Evolutionary conservation across 92 coral and sea anemone species (phyloP), one percentile per base, ranked within the genome.

Genomic region (Porites cylindrica): DNA sequence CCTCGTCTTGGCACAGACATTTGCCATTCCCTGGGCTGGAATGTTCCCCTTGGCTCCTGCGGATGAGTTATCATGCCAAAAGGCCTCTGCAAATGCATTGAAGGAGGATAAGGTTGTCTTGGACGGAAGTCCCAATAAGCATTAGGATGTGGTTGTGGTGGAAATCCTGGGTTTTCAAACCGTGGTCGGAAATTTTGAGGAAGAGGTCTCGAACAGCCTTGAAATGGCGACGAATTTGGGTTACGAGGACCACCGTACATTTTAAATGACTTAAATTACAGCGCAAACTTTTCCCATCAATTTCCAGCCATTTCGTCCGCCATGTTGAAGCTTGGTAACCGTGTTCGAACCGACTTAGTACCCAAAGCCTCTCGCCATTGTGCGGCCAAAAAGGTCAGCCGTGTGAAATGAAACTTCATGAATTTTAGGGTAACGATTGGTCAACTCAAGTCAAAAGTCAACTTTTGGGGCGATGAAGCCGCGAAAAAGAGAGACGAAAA

Each of bases 181-280:
- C 67, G 87, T 18, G 87, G 87, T 51, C 73, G 63, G 19, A 83
- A 73, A 72, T 83, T 74, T 21, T 58, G 78, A 67, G 67, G 21
- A 71, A 64, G 68, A 17, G 56, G 18, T 71, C 86, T 64, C 11
- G 78, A n/a, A 70, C 78, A 1, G 23, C 86, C 86, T 82, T 58
- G 78, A 70, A 68, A 71, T 10, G 58, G 86, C 17, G 86, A 58
- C 58, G 75, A 59, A 74, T 59, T 60, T 26, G 86, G 86, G 24
- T 69, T 77, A 2, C 60, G 86, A 54, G 78, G 86, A 29, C 86
- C 86, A 82, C 86, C 78, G 19, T 71, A 82, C 86, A 82, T 82
- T 19, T 32, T 62, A n/a, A 58, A 82, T 4, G 4, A n/a, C 70
- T 32, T 62, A n/a, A 58, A 82, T 4, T 38, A n/a, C 70, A 58